phyloP scores from a whole-genome alignment of 2,888 invertebrate species.

The Conus canariensis region DNA sequence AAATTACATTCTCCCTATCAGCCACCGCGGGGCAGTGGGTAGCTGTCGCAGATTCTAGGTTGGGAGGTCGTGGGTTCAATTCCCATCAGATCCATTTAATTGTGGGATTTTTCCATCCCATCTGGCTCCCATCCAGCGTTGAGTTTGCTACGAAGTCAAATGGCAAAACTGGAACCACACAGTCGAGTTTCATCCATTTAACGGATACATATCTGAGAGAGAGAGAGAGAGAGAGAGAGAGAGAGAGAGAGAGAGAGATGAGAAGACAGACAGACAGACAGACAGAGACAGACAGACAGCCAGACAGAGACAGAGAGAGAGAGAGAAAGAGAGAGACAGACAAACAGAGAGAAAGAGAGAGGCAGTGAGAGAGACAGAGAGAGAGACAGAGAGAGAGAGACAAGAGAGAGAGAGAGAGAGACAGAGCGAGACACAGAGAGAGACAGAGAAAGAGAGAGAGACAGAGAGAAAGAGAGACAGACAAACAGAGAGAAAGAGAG shows the following conservation, averaged over 20 bases:
- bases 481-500: background rate
- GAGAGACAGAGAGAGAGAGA: background rate
- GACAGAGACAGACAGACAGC: background rate
- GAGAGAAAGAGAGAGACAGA: background rate
- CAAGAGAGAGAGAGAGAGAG: background rate
- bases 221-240: background rate
- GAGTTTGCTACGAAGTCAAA: too few relatives aligned
- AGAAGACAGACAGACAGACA: background rate
- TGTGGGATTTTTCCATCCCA: too few relatives aligned
- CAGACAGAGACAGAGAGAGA: background rate
- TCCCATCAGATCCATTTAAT: too few relatives aligned
- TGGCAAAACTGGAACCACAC: too few relatives aligned
- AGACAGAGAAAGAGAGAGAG: background rate
- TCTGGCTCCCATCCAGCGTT: too few relatives aligned
- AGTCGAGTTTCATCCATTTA: too few relatives aligned
- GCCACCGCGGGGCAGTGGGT: too few relatives aligned
- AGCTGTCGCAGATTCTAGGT: too few relatives aligned
- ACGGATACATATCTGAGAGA: too few relatives aligned
- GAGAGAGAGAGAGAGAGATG: background rate
- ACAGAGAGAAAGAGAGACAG: background rate
- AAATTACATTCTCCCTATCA: too few relatives aligned
- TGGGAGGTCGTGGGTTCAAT: too few relatives aligned
- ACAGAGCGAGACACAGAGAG: background rate
- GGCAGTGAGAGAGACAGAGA: background rate
- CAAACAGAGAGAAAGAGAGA: background rate